Percentiles rank a stretch among this genome's conserved stretches.
Conservation (phyloP, 23 tunicate species). For the Botrylloides violaceus region DNA sequence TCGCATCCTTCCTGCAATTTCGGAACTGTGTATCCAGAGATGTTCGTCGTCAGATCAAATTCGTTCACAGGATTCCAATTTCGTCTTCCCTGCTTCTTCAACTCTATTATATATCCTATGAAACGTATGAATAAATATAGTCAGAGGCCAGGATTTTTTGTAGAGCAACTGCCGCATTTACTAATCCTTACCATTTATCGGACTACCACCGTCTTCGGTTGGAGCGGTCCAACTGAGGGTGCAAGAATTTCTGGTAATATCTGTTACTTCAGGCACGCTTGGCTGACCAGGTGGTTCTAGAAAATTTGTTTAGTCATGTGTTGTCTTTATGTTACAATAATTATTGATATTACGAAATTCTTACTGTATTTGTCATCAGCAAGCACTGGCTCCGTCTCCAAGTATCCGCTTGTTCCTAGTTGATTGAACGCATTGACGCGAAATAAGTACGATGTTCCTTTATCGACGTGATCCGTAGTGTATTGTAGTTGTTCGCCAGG, state of each 20-base stretch:
- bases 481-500: slow-evolving; percentile 68
- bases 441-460: slow-evolving; percentile 69
- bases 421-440: slow-evolving; percentile 63
- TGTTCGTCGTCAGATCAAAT: slow-evolving; percentile 49
- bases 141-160: background rate
- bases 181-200: slow-evolving; percentile 50
- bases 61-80: slow-evolving; percentile 70
- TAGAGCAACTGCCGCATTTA: background rate
- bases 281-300: slow-evolving; percentile 89
- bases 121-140: background rate
- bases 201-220: slow-evolving; percentile 78
- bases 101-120: slow-evolving; percentile 82
- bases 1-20: slow-evolving; percentile 60
- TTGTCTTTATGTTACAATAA: background rate
- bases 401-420: slow-evolving; percentile 48
- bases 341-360: slow-evolving; percentile 6
- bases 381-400: slow-evolving; percentile 51
- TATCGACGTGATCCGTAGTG: slow-evolving; percentile 62
- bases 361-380: slow-evolving; percentile 95
- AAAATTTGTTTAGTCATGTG: too few relatives aligned
- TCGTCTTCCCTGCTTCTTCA: slow-evolving; percentile 65
- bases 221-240: slow-evolving; percentile 67
- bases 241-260: slow-evolving; percentile 65
- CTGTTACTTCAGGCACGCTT: slow-evolving; percentile 51
- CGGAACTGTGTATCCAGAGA: slow-evolving; percentile 32